These are phyloP conservation scores for Archips xylosteana DNA, from an alignment of 2,888 invertebrate genomes.

Conservation along the genomic window DNA sequence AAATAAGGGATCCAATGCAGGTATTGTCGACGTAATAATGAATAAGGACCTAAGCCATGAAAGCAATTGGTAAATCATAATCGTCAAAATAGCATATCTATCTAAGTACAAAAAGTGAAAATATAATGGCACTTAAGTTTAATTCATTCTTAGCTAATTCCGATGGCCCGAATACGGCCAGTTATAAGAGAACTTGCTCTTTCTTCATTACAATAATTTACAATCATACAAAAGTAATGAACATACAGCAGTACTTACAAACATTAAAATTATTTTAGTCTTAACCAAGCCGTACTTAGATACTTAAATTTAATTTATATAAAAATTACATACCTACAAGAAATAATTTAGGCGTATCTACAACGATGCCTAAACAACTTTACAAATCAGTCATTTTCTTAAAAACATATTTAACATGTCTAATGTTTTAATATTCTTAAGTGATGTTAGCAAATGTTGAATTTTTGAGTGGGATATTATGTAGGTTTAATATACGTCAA, in stretches of 20 bases:
- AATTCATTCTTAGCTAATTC: slow-evolving; percentile 47
- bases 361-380: slow-evolving; percentile 70
- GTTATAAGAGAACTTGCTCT: slow-evolving; percentile 42
- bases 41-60: slow-evolving; percentile 18
- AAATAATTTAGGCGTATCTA: slow-evolving; percentile 73
- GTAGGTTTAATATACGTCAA: slow-evolving; percentile 20
- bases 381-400: slow-evolving; percentile 80
- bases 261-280: slow-evolving; percentile 53
- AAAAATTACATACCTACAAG: slow-evolving; percentile 66
- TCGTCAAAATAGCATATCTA: slow-evolving; percentile 21
- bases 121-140: slow-evolving; percentile 59
- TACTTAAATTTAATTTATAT: slow-evolving; percentile 58
- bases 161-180: slow-evolving; percentile 55
- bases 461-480: slow-evolving; percentile 26
- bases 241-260: slow-evolving; percentile 53
- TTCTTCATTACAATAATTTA: slow-evolving; percentile 51
- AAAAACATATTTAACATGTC: slow-evolving; percentile 61
- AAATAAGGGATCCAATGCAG: neutral
- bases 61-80: slow-evolving; percentile 13
- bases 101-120: slow-evolving; percentile 44
- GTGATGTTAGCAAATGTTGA: slow-evolving; percentile 37
- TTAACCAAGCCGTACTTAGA: slow-evolving; percentile 52
- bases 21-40: neutral
- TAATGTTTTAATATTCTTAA: slow-evolving; percentile 40
- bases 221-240: slow-evolving; percentile 52